Conservation (phyloP, 2,888 invertebrate species). For the Norana najaformis region DNA sequence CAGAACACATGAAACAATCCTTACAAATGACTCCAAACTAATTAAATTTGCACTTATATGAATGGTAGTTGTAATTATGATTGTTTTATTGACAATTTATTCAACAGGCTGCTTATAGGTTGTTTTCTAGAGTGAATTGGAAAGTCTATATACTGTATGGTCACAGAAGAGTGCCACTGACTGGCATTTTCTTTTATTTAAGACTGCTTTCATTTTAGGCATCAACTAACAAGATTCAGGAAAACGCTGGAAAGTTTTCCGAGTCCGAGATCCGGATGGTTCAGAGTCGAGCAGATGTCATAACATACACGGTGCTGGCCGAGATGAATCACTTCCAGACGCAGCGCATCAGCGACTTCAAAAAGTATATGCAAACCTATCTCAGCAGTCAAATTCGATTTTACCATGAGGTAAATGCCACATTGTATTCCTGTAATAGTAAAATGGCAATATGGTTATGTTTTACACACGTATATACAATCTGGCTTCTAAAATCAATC, state of each 20-base stretch:
- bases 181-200: not conserved
- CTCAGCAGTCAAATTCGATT: slow-evolving; percentile 86
- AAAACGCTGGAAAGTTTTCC: slow-evolving; percentile 80
- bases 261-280: slow-evolving; percentile 80
- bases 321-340: slow-evolving; percentile 91
- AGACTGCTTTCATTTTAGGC: slow-evolving; percentile 39
- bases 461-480: not conserved
- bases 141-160: not conserved
- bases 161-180: not conserved
- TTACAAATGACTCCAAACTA: too few species aligned
- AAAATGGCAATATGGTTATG: not conserved
- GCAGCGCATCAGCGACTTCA: slow-evolving; percentile 83
- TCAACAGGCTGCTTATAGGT: too few species aligned
- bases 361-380: slow-evolving; percentile 81
- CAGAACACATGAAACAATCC: too few species aligned
- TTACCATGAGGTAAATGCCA: slow-evolving; percentile 73
- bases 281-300: slow-evolving; percentile 81
- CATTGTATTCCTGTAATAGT: not conserved
- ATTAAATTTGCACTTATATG: too few species aligned
- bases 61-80: too few species aligned
- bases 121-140: not conserved
- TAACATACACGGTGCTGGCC: slow-evolving; percentile 89
- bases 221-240: slow-evolving; percentile 46
- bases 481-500: too few species aligned
- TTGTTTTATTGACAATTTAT: too few species aligned